Base-by-base conservation (phyloP, 2,113 vertebrate genomes). In the Etheostoma cragini region DNA sequence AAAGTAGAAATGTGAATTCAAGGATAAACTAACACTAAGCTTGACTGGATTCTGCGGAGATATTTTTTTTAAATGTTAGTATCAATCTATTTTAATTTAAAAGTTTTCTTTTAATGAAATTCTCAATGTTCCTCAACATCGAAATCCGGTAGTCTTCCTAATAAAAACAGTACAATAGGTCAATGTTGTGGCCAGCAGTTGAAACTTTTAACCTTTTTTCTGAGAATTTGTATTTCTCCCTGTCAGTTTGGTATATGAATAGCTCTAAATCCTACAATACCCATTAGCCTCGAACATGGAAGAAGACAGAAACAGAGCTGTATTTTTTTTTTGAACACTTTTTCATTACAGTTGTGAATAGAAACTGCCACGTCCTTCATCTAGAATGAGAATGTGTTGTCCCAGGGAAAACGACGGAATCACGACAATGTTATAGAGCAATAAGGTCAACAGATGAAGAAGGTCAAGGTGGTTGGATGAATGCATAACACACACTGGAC, bases 251-350 rank as follows among this genome's bases (percentile, higher is more conserved):
- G n/a, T 19, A 6, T 1, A 6, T 1, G 1, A 12, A 19, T 21
- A 71, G 17, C 42, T 30, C 24, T 5, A 60, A n/a, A n/a, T 8
- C 21, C 53, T 26, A 1, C 53, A 26, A 13, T 50, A 12, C 45
- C 22, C 13, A 35, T 70, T n/a, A 62, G 30, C 62, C 47, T 68
- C 67, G n/a, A 21, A 60, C 53, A 52, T 61, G 45, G 45, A 77
- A 35, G 33, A 66, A 72, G 50, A 8, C 54, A 49, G 5, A 67
- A 61, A 49, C 24, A 21, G 15, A 38, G 19, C 47, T 54, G 24
- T 33, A 52, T 5, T 54, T 5, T 54, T 56, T 56, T 63, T 50
- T 3, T 53, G 15, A 47, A 24, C 30, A 49, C 24, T 62, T 49
- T 52, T 16, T n/a, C 22, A 16, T 64, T 45, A 46, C 30, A 16